A percentile compares a stretch with the other conserved stretches of the same genome.
phyloP scores from a whole-genome alignment of 1,140 invertebrate genomes.

The Teleogryllus occipitalis region DNA sequence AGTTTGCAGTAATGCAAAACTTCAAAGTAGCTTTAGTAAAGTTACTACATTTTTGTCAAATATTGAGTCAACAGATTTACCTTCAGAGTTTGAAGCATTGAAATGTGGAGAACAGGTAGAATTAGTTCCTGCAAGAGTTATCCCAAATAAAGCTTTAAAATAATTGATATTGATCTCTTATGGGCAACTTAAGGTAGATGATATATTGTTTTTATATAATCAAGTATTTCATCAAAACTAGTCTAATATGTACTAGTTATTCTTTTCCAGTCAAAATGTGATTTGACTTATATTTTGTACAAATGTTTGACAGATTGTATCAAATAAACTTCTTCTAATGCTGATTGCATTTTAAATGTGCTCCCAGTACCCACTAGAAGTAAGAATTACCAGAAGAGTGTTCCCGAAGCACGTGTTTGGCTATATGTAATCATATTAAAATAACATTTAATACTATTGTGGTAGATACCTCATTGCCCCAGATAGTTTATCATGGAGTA shows the following conservation, averaged over 20 bases:
- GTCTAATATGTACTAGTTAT: not conserved
- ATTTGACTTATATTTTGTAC: constrained; percentile 6
- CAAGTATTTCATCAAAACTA: not conserved
- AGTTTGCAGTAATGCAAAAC: too few species aligned
- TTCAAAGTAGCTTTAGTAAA: too few species aligned
- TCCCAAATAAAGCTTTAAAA: not conserved
- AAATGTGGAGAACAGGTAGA: not conserved
- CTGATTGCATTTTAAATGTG: not conserved
- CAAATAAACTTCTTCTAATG: not conserved
- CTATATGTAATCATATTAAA: too few species aligned
- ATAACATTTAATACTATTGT: too few species aligned
- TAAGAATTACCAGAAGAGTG: too few species aligned
- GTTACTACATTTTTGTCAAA: too few species aligned
- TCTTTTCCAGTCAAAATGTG: not conserved
- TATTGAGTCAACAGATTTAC: too few species aligned
- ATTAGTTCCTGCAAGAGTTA: not conserved
- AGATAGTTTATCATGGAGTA: too few species aligned
- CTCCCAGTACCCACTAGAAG: too few species aligned
- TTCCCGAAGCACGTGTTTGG: too few species aligned
- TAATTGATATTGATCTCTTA: not conserved
- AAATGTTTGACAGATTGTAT: not conserved
- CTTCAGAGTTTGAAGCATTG: not conserved
- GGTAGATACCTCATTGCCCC: too few species aligned
- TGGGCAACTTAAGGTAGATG: not conserved
- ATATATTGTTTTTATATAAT: not conserved